Conservation (phyloP, 2,797 vertebrate genomes). For the Pogonophryne albipinna region DNA sequence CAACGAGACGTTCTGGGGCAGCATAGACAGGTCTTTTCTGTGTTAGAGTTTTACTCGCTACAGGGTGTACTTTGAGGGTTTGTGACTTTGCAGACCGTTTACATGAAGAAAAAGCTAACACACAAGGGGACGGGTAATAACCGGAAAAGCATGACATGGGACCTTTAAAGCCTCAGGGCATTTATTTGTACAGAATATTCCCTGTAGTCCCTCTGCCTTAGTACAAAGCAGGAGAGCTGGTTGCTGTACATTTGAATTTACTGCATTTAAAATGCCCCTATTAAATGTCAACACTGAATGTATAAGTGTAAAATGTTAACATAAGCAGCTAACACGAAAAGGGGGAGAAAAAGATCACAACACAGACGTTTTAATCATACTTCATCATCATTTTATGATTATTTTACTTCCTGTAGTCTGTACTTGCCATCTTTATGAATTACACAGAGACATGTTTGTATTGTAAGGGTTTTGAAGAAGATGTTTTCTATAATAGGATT, state of each 20-base stretch:
- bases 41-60: too few relatives aligned
- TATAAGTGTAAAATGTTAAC: constrained; percentile 26
- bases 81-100: too few relatives aligned
- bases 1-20: too few relatives aligned
- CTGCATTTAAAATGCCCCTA: constrained; percentile 42
- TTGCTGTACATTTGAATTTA: constrained; percentile 53
- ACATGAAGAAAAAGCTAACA: too few relatives aligned
- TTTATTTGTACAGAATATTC: constrained; percentile 47
- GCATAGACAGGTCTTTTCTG: too few relatives aligned
- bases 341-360: constrained; percentile 19
- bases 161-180: constrained; percentile 24
- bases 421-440: not conserved
- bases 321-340: constrained; percentile 30
- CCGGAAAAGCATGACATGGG: too few relatives aligned
- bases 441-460: not conserved
- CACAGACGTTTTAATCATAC: not conserved
- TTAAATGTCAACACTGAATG: constrained; percentile 38
- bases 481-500: not conserved
- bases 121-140: too few relatives aligned
- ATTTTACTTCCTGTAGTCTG: constrained; percentile 1
- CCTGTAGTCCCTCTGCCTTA: constrained; percentile 3
- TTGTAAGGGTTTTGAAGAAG: not conserved
- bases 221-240: constrained; percentile 42
- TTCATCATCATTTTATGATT: constrained; percentile 13
- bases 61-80: too few relatives aligned